Evolutionary conservation across 1,140 invertebrate species (phyloP).

Genomic region (Magallana ariakensis): DNA sequence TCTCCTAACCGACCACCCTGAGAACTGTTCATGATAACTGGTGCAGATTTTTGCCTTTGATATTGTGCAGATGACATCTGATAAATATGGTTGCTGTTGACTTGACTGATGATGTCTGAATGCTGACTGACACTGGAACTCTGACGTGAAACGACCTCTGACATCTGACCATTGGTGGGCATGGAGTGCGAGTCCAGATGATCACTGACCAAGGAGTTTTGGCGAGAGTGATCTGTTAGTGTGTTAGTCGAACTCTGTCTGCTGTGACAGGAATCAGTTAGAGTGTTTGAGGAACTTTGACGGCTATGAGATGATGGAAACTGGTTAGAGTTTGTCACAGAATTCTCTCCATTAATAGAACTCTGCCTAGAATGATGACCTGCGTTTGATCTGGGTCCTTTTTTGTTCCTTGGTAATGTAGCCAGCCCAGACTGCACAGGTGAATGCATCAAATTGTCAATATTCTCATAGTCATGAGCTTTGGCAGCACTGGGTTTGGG

Average conservation of each 20-base stretch:
- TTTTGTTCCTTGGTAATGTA: conserved; percentile 74
- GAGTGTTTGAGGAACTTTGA: conserved; percentile 45
- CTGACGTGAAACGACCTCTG: conserved; percentile 41
- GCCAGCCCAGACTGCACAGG: conserved; percentile 75
- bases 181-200: conserved; percentile 29
- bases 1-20: conserved; percentile 47
- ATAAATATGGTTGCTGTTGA: conserved; percentile 2
- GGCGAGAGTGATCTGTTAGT: conserved; percentile 46
- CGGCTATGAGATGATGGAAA: conserved; percentile 44
- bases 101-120: conserved; percentile 48
- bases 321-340: not conserved
- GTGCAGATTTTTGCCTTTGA: conserved; percentile 30
- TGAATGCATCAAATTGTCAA: conserved; percentile 65
- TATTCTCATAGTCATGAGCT: conserved; percentile 65
- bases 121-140: conserved; percentile 54
- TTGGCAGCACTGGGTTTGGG: conserved; percentile 61
- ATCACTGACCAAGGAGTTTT: conserved; percentile 46
- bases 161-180: conserved; percentile 3
- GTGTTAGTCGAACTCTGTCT: conserved; percentile 56
- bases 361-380: conserved; percentile 52
- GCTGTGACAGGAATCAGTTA: conserved; percentile 46
- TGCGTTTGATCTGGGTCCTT: conserved; percentile 50
- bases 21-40: not conserved
- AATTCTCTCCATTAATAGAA: conserved; percentile 45
- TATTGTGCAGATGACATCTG: conserved; percentile 22